Evolutionary conservation across 2,113 vertebrate genomes (phyloP).

Genomic region (Clarias magur): DNA sequence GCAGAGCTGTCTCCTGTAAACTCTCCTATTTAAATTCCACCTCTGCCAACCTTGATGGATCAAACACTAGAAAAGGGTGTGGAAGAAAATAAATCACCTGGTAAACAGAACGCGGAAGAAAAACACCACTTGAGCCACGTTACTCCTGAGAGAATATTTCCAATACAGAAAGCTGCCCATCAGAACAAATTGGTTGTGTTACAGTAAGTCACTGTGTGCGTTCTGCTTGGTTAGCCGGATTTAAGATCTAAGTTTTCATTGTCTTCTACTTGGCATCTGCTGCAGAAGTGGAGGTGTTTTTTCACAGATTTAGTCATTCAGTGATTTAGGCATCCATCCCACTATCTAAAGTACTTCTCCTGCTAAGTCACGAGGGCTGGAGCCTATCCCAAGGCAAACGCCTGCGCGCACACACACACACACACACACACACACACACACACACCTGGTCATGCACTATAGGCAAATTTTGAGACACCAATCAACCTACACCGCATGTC

Average conservation of each 20-base stretch:
- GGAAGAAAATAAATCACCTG: slow-evolving; percentile 11
- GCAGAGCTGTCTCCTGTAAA: background rate
- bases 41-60: slow-evolving; percentile 17
- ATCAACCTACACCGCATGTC: no score
- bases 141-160: slow-evolving; percentile 11
- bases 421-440: no score
- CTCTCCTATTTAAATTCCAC: slow-evolving; percentile 17
- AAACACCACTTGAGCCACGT: background rate
- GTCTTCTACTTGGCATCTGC: background rate
- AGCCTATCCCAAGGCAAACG: no score
- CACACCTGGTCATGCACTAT: no score
- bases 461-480: no score
- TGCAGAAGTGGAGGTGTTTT: background rate
- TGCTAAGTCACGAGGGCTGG: no score
- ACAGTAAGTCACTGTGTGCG: background rate
- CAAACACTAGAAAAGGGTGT: background rate
- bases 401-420: no score
- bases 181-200: slow-evolving; percentile 21
- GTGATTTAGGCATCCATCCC: no score
- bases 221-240: background rate
- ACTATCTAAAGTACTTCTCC: no score
- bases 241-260: slow-evolving; percentile 8
- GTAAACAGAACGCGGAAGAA: background rate
- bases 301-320: background rate
- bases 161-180: slow-evolving; percentile 25